Evolutionary conservation across 2,888 invertebrate species (phyloP).

Genomic region (Polyploca ridens): DNA sequence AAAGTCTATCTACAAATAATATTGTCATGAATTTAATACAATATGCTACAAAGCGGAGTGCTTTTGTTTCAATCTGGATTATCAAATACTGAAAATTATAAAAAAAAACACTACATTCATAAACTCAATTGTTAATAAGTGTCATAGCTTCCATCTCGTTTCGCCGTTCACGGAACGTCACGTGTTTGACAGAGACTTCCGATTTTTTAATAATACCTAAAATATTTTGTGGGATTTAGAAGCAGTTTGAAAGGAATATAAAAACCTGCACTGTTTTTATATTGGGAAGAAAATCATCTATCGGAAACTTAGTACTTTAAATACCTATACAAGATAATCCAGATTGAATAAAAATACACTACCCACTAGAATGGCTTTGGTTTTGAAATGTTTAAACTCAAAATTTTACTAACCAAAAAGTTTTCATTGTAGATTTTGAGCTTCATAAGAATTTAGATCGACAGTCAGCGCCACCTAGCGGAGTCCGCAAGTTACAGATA

Average conservation of each 20-base stretch:
- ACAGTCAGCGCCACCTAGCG: constrained; percentile 29
- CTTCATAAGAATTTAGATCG: constrained; percentile 5
- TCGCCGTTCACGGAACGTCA: no score
- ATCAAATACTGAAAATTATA: not conserved
- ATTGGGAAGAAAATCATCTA: not conserved
- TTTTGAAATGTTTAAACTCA: not conserved
- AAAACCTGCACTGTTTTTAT: no score
- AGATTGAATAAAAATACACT: constrained; percentile 8
- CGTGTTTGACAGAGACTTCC: no score
- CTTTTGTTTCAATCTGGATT: constrained; percentile 15
- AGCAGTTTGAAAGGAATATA: no score
- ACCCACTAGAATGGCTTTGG: constrained; percentile 20
- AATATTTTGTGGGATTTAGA: no score
- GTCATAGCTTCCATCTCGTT: no score
- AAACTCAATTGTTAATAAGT: no score
- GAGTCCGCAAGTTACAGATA: constrained; percentile 47
- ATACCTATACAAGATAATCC: not conserved
- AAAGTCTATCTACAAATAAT: constrained; percentile 59
- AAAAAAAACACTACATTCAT: no score
- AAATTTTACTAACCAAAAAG: not conserved
- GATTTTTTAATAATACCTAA: no score
- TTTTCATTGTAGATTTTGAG: constrained; percentile 8
- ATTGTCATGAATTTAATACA: constrained; percentile 72
- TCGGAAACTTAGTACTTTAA: no score
- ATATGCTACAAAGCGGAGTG: constrained; percentile 41